Evolutionary conservation across 2,888 invertebrate species (phyloP).

Genomic region (Creontiades dilutus): DNA sequence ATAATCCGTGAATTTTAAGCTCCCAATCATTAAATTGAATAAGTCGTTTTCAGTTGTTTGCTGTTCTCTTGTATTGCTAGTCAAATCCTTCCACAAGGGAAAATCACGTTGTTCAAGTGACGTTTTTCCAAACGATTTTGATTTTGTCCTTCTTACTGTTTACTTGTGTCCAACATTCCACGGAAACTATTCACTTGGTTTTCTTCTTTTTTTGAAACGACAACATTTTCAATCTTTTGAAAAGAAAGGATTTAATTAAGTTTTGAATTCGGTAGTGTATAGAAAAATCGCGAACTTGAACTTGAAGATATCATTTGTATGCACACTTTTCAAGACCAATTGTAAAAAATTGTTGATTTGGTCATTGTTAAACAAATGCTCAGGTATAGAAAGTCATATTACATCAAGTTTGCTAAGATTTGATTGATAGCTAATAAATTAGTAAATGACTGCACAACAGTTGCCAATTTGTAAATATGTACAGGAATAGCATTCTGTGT

Average conservation of each 20-base stretch:
- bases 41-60: slow-evolving; percentile 19
- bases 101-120: neutral
- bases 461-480: slow-evolving; percentile 74
- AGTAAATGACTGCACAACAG: slow-evolving; percentile 74
- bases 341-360: slow-evolving; percentile 73
- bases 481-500: slow-evolving; percentile 72
- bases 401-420: slow-evolving; percentile 71
- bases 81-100: slow-evolving; percentile 27
- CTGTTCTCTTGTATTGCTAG: slow-evolving; percentile 1
- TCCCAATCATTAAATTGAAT: slow-evolving; percentile 51
- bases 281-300: slow-evolving; percentile 40
- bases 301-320: slow-evolving; percentile 55
- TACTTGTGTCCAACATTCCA: slow-evolving; percentile 29
- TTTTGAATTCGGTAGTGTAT: slow-evolving; percentile 38
- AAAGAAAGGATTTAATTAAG: slow-evolving; percentile 3
- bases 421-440: slow-evolving; percentile 62
- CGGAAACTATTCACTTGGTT: slow-evolving; percentile 26
- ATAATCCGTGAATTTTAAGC: slow-evolving; percentile 37
- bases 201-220: slow-evolving; percentile 20
- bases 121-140: neutral
- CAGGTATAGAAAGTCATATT: slow-evolving; percentile 73
- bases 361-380: slow-evolving; percentile 73
- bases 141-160: neutral
- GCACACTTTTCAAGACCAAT: slow-evolving; percentile 73
- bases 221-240: slow-evolving; percentile 16